A percentile compares a stretch with the other conserved stretches of the same genome.
phyloP scores from a whole-genome alignment of 2,113 vertebrate genomes.

The Calonectris borealis region DNA sequence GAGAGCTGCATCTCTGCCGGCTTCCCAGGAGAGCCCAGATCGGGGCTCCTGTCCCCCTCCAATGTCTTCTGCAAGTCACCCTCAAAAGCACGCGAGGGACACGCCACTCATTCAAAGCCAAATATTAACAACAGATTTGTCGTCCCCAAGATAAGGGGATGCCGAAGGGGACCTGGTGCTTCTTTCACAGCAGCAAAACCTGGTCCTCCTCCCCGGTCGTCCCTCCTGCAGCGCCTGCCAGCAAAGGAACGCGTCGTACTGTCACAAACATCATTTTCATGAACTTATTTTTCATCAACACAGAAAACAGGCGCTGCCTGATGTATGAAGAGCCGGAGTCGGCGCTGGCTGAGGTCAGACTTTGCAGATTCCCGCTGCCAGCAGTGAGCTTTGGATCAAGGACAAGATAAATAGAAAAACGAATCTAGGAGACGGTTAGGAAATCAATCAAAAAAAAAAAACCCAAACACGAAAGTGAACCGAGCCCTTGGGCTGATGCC shows the following conservation, averaged over 20 bases:
- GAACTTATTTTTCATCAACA: too few relatives aligned
- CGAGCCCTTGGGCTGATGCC: not conserved
- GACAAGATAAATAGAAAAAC: not conserved
- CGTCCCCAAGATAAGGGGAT: not conserved
- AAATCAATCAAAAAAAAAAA: not conserved
- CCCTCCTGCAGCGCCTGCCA: not conserved
- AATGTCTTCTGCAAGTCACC: too few relatives aligned
- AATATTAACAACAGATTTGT: too few relatives aligned
- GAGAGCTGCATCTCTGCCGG: not conserved
- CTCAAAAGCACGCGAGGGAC: too few relatives aligned
- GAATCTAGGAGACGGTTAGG: not conserved
- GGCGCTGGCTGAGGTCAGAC: not conserved
- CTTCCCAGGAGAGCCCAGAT: not conserved
- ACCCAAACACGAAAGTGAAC: not conserved
- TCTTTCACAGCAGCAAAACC: not conserved
- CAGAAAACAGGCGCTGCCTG: not conserved
- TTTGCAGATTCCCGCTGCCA: not conserved
- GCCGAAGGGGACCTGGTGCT: not conserved
- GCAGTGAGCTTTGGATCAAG: not conserved
- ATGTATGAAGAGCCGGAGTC: not conserved
- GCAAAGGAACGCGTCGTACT: too few relatives aligned
- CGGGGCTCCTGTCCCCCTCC: too few relatives aligned
- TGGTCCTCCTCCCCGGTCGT: not conserved
- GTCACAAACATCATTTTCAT: too few relatives aligned
- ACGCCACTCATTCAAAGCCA: accelerated